Evolutionary conservation across 2,797 vertebrate species (phyloP), one percentile per base, ranked within the genome.

Genomic region (Podargus strigoides): DNA sequence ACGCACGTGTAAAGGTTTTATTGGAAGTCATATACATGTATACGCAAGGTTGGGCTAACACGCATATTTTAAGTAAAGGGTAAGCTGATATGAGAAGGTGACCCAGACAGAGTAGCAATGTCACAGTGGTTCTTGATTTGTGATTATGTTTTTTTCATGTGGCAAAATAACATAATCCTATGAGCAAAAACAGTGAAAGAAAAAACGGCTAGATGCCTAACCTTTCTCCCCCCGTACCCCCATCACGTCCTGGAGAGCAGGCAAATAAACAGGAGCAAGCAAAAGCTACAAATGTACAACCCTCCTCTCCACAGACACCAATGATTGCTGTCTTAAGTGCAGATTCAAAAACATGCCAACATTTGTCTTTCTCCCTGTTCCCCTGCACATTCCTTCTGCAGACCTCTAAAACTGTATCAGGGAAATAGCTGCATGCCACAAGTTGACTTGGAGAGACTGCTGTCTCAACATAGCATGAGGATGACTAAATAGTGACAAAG

Each of bases 21-120:
- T 21, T 79, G 26, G 28, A 92, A 93, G 37, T 78, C 68, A 46
- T 19, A 59, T 5, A 16, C 32, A 46, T 39, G 23, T 41, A 80
- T 32, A 52, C 6, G 37, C 19, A 94, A 94, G 72, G 47, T 21
- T 73, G 63, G 77, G 47, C 41, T 86, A 93, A 89, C 41, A 80
- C 64, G 55, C 26, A 53, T 44, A 69, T 76, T 96, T 93, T 72
- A 92, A 85, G 24, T 68, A 90, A 93, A 91, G 49, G n/a, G 66
- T 60, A 93, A 92, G 27, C 39, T 92, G 94, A 96, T 95, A 97
- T 3, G 44, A 62, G 89, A 96, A 97, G 93, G 94, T 95, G 87
- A 95, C 87, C 49, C 22, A 66, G 41, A 73, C 28, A 74, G 14
- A 83, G 34, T 24, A 47, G 37, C 63, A 95, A 90, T 9, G 63